phyloP scores from a whole-genome alignment of 2,113 vertebrate species.

The Tyto alba region DNA sequence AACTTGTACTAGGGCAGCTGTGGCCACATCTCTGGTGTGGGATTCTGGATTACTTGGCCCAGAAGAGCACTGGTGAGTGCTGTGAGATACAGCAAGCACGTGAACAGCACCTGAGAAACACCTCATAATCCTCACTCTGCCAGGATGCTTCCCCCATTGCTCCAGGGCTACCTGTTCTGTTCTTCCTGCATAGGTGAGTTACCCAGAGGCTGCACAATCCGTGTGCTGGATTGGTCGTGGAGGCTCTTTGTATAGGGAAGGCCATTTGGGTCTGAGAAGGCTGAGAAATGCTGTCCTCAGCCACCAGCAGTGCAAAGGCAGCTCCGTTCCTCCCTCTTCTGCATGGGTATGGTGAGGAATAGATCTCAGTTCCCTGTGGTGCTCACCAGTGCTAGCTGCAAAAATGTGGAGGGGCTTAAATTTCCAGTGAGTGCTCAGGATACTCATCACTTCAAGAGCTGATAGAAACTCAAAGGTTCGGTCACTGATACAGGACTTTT shows the following conservation, averaged over 20 bases:
- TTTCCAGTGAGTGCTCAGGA: neutral
- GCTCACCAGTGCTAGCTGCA: neutral
- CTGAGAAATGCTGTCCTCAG: neutral
- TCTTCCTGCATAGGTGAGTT: neutral
- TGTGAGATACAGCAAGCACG: neutral
- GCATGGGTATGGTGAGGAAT: rapidly evolving
- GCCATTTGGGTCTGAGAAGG: neutral
- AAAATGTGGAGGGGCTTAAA: neutral
- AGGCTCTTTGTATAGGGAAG: neutral
- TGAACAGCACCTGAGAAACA: neutral
- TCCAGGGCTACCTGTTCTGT: neutral
- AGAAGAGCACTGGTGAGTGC: neutral
- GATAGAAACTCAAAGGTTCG: neutral
- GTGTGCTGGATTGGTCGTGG: neutral
- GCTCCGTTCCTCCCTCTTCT: neutral
- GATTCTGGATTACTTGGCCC: neutral
- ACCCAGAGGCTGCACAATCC: neutral
- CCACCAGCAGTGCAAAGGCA: neutral
- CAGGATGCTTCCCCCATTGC: neutral
- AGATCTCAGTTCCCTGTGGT: neutral
- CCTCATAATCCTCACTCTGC: neutral
- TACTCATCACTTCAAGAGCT: neutral
- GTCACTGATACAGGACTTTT: neutral
- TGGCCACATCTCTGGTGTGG: neutral
- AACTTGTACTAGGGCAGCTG: too few species aligned